phyloP scores from a whole-genome alignment of 2,888 invertebrate species.

The Protonemura montana region DNA sequence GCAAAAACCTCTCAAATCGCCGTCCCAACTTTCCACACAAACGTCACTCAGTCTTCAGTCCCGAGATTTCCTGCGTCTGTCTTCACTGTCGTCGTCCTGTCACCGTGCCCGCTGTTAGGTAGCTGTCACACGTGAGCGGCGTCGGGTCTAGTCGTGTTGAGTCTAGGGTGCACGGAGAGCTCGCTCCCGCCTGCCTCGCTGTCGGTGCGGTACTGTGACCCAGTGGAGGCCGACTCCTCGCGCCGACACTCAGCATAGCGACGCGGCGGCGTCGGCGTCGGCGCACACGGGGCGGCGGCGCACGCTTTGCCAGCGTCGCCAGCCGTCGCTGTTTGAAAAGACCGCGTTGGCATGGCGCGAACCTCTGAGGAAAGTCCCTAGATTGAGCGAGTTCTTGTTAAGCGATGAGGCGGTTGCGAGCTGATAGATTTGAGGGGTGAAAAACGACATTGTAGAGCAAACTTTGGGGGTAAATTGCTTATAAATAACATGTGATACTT shows the following conservation, averaged over 20 bases:
- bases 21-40: too few relatives aligned
- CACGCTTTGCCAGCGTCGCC: background rate
- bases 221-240: background rate
- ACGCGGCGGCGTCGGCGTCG: background rate
- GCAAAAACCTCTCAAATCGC: too few relatives aligned
- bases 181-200: background rate
- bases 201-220: slow-evolving; percentile 18
- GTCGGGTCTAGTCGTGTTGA: background rate
- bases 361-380: background rate
- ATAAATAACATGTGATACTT: too few relatives aligned
- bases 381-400: background rate
- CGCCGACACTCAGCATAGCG: background rate
- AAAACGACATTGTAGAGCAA: background rate
- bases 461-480: too few relatives aligned
- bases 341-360: background rate
- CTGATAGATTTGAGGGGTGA: too few relatives aligned
- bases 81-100: background rate
- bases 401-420: background rate
- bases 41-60: too few relatives aligned
- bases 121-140: background rate
- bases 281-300: background rate
- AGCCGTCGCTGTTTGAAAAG: slow-evolving; percentile 23
- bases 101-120: background rate
- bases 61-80: background rate
- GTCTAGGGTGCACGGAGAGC: background rate